Conservation (phyloP, 2,113 vertebrate species). For the Tylochromis polylepis region DNA sequence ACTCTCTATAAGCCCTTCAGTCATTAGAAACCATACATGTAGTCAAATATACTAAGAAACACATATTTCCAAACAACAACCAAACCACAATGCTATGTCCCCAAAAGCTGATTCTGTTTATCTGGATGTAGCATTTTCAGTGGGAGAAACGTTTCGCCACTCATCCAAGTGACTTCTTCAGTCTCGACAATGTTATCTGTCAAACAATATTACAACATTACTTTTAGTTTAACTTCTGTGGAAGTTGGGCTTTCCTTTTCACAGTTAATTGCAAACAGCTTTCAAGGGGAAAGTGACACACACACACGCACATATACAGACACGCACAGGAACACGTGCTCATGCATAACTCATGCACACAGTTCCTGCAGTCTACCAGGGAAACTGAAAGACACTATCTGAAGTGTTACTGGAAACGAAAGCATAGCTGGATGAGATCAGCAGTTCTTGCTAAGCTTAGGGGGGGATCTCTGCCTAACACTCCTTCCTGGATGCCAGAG, state of each 20-base stretch:
- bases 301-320: not conserved
- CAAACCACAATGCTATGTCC: not conserved
- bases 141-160: not conserved
- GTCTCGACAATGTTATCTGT: not conserved
- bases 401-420: slow-evolving; percentile 55
- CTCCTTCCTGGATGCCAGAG: slow-evolving; percentile 59
- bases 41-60: not conserved
- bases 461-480: slow-evolving; percentile 24
- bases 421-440: slow-evolving; percentile 56
- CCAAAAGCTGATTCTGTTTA: not conserved
- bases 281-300: not conserved
- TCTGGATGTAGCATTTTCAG: fast-evolving
- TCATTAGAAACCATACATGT: not conserved
- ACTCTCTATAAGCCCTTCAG: not conserved
- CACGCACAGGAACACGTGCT: not conserved
- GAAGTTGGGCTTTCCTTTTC: not conserved
- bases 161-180: not conserved
- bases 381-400: slow-evolving; percentile 36
- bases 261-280: not conserved
- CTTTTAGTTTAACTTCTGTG: not conserved
- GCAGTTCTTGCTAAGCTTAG: slow-evolving; percentile 53
- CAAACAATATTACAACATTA: not conserved
- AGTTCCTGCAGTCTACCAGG: not conserved
- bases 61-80: not conserved
- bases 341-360: not conserved